Evolutionary conservation across 2,888 invertebrate species (phyloP), one percentile per base, ranked within the genome.

Genomic region (Cheilosia pagana): DNA sequence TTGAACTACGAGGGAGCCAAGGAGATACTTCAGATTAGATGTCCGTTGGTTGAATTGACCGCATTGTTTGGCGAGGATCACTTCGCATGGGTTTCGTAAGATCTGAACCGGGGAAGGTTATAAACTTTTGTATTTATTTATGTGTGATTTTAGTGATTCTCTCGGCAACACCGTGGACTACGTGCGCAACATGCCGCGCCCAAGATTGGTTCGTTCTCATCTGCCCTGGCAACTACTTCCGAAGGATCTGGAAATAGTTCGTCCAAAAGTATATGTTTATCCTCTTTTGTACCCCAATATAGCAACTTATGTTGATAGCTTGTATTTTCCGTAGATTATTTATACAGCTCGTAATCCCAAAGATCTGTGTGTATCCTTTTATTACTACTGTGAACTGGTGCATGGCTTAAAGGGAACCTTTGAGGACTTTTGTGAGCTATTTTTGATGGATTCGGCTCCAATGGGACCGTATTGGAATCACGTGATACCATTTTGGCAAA

Each of bases 291-390:
- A 3, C 12, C 1, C 14, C 4, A 14, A 6, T 50, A 25, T 50
- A 25, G 4, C 7, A 41, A 14, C 19, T 19, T 25, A n/a, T 7
- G 1, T 21, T 25, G 1, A 19, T 8, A 28, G 8, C 28, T 14
- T 28, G 3, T 21, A 19, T 8, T n/a, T n/a, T n/a, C 35, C 63
- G 5, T 31, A 97, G 96, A 95, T 97, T 21, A 95, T 98, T 83
- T 98, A 98, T 91, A 95, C 96, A 0, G 94, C 96, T 0, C 94
- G 98, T 60, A 97, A 98, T 92, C 97, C 98, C 0, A 98, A 98
- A 91, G 98, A 98, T 90, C 94, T 96, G 89, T 96, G 95, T 83
- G 96, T 98, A 0, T 98, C 98, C 0, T 97, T 95, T 89, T 98
- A 95, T 90, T 95, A 97, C 91, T 96, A 97, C 91, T 96, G 95